phyloP scores from a whole-genome alignment of 2,888 invertebrate genomes.

The Sminthurinus aureus region DNA sequence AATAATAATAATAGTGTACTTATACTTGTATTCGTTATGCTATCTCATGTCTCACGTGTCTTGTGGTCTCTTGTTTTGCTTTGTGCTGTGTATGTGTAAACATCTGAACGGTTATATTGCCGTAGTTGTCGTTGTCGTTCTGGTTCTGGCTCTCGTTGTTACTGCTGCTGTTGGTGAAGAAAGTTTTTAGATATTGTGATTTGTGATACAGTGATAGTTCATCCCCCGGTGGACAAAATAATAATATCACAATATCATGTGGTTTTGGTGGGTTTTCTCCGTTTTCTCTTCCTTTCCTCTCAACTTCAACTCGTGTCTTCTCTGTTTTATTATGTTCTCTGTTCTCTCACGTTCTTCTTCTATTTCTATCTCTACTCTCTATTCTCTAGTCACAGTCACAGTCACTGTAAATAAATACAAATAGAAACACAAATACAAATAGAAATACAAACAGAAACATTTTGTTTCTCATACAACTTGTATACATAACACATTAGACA shows the following conservation, averaged over 20 bases:
- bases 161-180: background rate
- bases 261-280: background rate
- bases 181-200: conserved; percentile 2
- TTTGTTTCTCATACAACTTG: background rate
- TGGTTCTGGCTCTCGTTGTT: background rate
- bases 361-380: background rate
- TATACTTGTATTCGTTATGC: no score
- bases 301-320: no score
- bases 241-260: conserved; percentile 20
- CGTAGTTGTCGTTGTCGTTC: background rate
- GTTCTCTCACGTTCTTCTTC: no score
- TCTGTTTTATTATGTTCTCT: no score
- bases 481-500: background rate
- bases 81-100: background rate
- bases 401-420: background rate
- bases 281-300: background rate
- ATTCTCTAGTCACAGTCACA: background rate
- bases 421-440: background rate
- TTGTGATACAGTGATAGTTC: background rate
- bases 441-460: background rate
- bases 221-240: background rate
- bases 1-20: no score
- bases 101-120: background rate
- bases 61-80: background rate
- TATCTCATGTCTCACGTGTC: no score